Percentiles rank a stretch among this genome's conserved stretches.
Evolutionary conservation across 2,797 vertebrate genomes (phyloP).

Genomic region (Typhlichthys eigenmanni): DNA sequence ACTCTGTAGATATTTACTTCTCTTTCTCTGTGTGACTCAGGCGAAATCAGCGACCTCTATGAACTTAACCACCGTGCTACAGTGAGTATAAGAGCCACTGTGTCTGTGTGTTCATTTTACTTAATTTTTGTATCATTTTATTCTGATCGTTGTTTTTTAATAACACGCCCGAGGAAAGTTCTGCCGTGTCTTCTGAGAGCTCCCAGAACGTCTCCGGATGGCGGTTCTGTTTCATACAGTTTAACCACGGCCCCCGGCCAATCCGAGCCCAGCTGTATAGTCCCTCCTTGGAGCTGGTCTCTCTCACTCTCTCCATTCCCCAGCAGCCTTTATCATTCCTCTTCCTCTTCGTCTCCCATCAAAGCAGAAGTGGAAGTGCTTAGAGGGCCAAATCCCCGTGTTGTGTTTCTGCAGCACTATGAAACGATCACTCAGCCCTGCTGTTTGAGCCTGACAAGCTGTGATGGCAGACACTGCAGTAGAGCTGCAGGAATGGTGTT

Average conservation of each 20-base stretch:
- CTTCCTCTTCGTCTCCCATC: slow-evolving; percentile 54
- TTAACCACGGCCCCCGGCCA: slow-evolving; percentile 45
- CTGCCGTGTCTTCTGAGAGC: too few species aligned
- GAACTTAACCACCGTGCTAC: slow-evolving; percentile 77
- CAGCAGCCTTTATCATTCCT: slow-evolving; percentile 64
- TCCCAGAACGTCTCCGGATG: slow-evolving; percentile 5
- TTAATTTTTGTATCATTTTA: neutral
- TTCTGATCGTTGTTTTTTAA: too few species aligned
- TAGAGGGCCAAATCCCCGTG: slow-evolving; percentile 77
- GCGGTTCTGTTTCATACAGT: slow-evolving; percentile 46
- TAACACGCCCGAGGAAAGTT: too few species aligned
- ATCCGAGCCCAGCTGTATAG: slow-evolving; percentile 36
- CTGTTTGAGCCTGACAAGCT: slow-evolving; percentile 80
- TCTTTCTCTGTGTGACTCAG: slow-evolving; percentile 68
- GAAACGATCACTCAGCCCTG: slow-evolving; percentile 77
- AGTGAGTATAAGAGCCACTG: slow-evolving; percentile 79
- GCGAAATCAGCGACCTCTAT: slow-evolving; percentile 85
- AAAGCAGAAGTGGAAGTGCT: slow-evolving; percentile 76
- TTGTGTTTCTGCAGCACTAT: slow-evolving; percentile 79
- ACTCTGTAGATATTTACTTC: neutral
- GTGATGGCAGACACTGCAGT: slow-evolving; percentile 82
- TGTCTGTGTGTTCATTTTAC: too few species aligned
- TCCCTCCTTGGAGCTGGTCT: slow-evolving; percentile 45
- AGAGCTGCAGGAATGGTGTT: slow-evolving; percentile 74
- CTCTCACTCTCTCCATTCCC: slow-evolving; percentile 23